Evolutionary conservation across 2,888 invertebrate genomes (phyloP), one percentile per base, ranked within the genome.

Genomic region (Scaptomyza parva): DNA sequence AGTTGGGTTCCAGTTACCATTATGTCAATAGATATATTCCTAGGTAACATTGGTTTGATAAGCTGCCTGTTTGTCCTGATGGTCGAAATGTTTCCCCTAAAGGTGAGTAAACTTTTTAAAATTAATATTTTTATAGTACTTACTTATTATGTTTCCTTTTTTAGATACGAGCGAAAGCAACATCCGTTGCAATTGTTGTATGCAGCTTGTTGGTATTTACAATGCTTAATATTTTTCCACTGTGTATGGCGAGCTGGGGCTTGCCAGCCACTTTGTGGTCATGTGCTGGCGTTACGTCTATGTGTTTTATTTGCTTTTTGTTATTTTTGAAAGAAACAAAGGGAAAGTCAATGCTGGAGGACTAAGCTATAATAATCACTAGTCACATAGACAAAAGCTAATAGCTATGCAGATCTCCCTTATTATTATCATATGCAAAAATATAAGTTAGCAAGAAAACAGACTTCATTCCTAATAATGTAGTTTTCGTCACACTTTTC

Each of bases 51-150:
- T 14, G 91, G 92, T 0, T 63, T 92, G 3, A 65, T 90, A 3
- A 84, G 90, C 0, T 71, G 91, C 26, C 88, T 89, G 39, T 89
- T 90, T 65, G 87, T 91, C 1, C 64, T 90, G 1, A 59, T 92
- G n/a, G 88, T 90, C 0, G 91, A 92, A 71, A 77, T 91, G 14
- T 83, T 91, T 41, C 92, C 91, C 0, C 61, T 82, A 0, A 91
- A 91, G 84, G 91, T 91, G 24, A 18, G 44, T 26, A 24, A 9
- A 26, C 26, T 4, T 30, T 0, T 14, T 3, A 14, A 1, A 12
- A 17, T 9, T 17, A 35, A 9, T 17, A 22, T 39, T 12, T 0
- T 17, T 8, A 2, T 14, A 37, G 0, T 4, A 14, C 1, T 4
- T 9, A 20, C 0, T 3, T 12, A 14, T 51, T 12, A 1, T 45